Base-by-base conservation (phyloP, 2,113 vertebrate genomes). In the Myiagra hebetior region DNA sequence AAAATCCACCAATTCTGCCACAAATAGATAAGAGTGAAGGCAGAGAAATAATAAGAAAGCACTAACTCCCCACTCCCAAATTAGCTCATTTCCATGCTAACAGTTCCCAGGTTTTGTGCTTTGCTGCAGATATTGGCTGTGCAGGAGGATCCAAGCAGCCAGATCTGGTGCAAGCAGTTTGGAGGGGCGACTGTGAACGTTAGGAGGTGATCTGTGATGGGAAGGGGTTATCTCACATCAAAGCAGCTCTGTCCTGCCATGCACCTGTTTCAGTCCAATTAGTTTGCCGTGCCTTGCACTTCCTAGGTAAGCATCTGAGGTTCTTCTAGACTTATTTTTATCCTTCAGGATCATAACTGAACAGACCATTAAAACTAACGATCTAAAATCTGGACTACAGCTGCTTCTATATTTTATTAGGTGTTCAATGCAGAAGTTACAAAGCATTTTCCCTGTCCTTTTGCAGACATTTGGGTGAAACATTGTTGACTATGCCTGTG, bases 241-340 rank as follows among this genome's bases (percentile, higher is more conserved):
- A 74, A 91, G 47, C 24, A 75, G 15, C 24, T 84, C 22, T 72
- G 21, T 84, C 83, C 42, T 83, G 72, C 39, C 5, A 0, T 77
- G 55, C 26, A 57, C 33, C 42, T 74, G 3, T 55, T 93, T 67
- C 69, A 23, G 31, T 46, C 76, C 60, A 78, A 85, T 82, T 81
- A 89, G 37, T 64, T 50, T 77, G 35, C 59, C 70, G 19, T 69
- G 87, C 53, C 12, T 82, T 85, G 28, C 18, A 30, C 79, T 94
- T 89, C 21, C 49, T 52, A 64, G 62, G 37, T 74, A 84, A 60
- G 72, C 62, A 69, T 42, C n/a, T 80, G 46, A 82, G 23, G 19
- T 85, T 89, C 64, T 91, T 90, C 42, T 57, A 50, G 67, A 41
- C 8, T 47, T 78, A 78, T 44, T 92, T 92, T 91, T 85, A 72